Conservation (phyloP, 2,797 vertebrate genomes). For the Macropus fuliginosus region DNA sequence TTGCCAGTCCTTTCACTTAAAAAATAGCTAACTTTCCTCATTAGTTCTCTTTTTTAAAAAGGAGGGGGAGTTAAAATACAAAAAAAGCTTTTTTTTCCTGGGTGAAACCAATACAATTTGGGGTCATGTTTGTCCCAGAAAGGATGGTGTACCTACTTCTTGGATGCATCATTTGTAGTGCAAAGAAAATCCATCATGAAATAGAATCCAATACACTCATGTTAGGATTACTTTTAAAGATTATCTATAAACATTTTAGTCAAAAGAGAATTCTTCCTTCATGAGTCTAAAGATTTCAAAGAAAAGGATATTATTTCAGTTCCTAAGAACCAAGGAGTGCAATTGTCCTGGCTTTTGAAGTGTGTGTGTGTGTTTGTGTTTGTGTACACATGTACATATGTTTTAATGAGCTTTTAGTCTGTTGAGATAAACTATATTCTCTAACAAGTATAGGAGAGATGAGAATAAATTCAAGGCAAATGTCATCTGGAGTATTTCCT, state of each 20-base stretch:
- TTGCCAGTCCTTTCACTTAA: background rate
- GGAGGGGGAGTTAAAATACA: constrained; percentile 3
- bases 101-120: constrained; percentile 24
- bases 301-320: constrained; percentile 15
- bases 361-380: background rate
- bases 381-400: background rate
- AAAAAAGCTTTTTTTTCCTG: constrained; percentile 18
- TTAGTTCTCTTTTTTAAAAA: constrained; percentile 3
- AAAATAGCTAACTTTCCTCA: background rate
- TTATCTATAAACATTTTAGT: constrained; percentile 13
- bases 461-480: constrained; percentile 17
- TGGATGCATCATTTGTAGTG: constrained; percentile 26
- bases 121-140: background rate
- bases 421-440: constrained; percentile 1
- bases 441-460: background rate
- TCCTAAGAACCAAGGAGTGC: background rate
- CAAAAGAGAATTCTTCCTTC: constrained; percentile 35
- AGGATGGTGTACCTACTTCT: constrained; percentile 51
- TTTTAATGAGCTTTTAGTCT: background rate
- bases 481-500: constrained; percentile 22
- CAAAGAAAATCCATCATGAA: constrained; percentile 10
- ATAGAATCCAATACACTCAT: constrained; percentile 30
- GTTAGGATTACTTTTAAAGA: constrained; percentile 39
- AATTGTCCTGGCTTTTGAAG: constrained; percentile 27
- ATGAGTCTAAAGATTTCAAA: constrained; percentile 18